A percentile compares a stretch with the other conserved stretches of the same genome.
Evolutionary conservation across 2,113 vertebrate genomes (phyloP).

Genomic region (Microcebus murinus): DNA sequence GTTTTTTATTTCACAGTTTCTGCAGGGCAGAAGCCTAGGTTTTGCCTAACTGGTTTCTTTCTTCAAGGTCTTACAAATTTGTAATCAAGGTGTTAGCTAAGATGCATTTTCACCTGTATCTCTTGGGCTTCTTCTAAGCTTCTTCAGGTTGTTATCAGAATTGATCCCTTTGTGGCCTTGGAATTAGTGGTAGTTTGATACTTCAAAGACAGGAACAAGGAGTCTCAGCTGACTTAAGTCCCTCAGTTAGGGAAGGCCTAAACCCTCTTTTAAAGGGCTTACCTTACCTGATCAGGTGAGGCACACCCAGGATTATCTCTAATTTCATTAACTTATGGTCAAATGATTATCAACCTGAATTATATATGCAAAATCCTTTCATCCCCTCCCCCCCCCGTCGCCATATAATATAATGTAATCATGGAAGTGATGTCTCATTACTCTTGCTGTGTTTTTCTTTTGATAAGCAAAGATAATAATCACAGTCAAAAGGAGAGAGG

Average conservation of each 20-base stretch:
- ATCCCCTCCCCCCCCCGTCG: not conserved
- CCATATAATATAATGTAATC: not conserved
- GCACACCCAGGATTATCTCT: not conserved
- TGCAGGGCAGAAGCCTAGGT: not conserved
- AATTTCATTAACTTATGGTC: not conserved
- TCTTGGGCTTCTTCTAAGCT: not conserved
- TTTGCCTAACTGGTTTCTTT: not conserved
- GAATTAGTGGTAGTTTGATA: slow-evolving; percentile 2
- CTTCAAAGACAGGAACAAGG: not conserved
- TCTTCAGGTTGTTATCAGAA: not conserved
- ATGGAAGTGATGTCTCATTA: not conserved
- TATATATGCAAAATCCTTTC: not conserved
- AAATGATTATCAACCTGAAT: not conserved
- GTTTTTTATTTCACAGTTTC: not conserved
- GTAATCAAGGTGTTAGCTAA: not conserved
- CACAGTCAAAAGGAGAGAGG: not conserved
- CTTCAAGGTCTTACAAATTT: not conserved
- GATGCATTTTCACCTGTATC: not conserved
- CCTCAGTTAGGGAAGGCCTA: not conserved
- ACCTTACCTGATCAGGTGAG: not conserved
- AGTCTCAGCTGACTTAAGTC: not conserved
- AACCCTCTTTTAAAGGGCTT: not conserved
- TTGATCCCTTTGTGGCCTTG: not conserved
- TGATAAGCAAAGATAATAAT: not conserved
- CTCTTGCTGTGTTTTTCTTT: not conserved